Conservation (phyloP, 1,140 invertebrate species). For the Camponotus floridanus region DNA sequence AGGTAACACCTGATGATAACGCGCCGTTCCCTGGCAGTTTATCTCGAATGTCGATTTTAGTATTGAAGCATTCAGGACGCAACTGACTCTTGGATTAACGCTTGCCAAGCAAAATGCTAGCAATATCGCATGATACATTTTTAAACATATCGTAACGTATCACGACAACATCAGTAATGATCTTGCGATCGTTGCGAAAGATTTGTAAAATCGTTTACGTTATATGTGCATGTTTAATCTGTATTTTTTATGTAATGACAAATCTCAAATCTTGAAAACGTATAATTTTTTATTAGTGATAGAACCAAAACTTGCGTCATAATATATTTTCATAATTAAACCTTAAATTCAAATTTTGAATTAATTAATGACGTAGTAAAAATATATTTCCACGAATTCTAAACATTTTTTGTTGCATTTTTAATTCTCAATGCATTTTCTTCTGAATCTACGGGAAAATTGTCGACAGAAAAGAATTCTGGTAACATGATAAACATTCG, state of each 20-base stretch:
- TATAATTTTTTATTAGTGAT: slow-evolving; percentile 3
- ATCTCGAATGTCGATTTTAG: slow-evolving; percentile 76
- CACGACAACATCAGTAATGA: neutral
- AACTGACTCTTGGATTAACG: slow-evolving; percentile 15
- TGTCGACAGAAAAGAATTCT: slow-evolving; percentile 35
- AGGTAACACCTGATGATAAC: slow-evolving; percentile 79
- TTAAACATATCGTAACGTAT: neutral
- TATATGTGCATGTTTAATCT: neutral
- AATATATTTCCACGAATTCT: neutral
- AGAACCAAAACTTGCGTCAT: neutral
- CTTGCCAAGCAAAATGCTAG: neutral
- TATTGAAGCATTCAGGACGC: slow-evolving; percentile 69
- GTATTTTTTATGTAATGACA: neutral
- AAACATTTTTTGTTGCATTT: neutral
- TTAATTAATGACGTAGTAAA: neutral
- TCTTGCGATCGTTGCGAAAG: neutral
- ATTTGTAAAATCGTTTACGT: neutral
- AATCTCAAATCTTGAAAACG: neutral
- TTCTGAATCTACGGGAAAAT: neutral
- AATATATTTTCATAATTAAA: neutral
- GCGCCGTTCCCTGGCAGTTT: slow-evolving; percentile 78
- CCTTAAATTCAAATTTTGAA: neutral
- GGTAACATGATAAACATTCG: slow-evolving; percentile 52
- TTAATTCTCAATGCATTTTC: neutral
- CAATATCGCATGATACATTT: neutral